Conservation (phyloP, 1,140 invertebrate genomes). For the Laupala kohalensis region DNA sequence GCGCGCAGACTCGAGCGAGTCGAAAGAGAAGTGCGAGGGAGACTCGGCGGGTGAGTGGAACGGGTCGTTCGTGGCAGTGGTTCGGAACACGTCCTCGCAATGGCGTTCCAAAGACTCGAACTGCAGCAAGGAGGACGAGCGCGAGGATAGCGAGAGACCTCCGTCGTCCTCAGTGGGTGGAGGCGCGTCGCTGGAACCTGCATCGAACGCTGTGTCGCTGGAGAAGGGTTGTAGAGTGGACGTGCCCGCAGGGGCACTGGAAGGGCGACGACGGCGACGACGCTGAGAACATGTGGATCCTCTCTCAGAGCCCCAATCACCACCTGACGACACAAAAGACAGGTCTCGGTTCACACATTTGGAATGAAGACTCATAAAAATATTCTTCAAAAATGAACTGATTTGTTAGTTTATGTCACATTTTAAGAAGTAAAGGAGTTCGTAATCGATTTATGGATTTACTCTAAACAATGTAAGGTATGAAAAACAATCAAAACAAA, state of each 20-base stretch:
- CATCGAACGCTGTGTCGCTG: constrained; percentile 30
- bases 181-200: constrained; percentile 19
- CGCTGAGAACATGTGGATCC: background rate
- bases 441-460: no score
- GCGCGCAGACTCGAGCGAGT: constrained; percentile 37
- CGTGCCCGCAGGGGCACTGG: constrained; percentile 51
- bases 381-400: no score
- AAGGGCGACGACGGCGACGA: background rate
- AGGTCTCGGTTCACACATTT: no score
- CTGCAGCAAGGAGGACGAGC: constrained; percentile 63
- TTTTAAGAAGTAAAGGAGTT: no score
- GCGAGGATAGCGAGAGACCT: constrained; percentile 26
- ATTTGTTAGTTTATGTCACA: no score
- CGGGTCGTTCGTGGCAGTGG: constrained; percentile 18
- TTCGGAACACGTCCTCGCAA: constrained; percentile 32
- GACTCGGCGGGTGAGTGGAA: constrained; percentile 15
- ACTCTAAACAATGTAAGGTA: no score
- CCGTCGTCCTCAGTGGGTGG: constrained; percentile 14
- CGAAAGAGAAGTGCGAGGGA: constrained; percentile 36
- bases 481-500: no score
- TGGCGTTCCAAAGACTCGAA: constrained; percentile 65
- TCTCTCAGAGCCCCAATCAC: background rate
- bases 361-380: no score
- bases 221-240: constrained; percentile 60
- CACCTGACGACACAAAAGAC: background rate